Percentiles rank a stretch among this genome's conserved stretches.
Evolutionary conservation across 2,113 vertebrate species (phyloP).

Genomic region (Pelecanoides urinatrix): DNA sequence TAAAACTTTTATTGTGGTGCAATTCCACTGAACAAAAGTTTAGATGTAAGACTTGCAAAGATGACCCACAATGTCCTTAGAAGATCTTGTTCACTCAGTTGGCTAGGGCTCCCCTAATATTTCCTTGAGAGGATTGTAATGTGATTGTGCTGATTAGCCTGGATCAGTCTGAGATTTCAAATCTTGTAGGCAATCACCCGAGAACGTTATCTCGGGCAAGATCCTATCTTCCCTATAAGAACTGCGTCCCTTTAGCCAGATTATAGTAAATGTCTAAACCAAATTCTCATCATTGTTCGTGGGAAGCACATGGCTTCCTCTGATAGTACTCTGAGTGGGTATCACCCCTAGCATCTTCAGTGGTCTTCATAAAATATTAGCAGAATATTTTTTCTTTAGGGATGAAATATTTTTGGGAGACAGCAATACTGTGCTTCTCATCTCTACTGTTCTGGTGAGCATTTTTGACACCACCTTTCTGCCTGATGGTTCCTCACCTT

Average conservation of each 20-base stretch:
- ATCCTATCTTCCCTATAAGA: not conserved
- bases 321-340: not conserved
- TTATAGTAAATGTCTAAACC: not conserved
- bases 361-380: not conserved
- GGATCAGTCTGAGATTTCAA: not conserved
- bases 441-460: not conserved
- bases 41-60: not conserved
- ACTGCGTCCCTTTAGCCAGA: not conserved
- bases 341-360: not conserved
- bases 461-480: not conserved
- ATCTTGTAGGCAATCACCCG: not conserved
- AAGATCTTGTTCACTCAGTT: not conserved
- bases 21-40: not conserved
- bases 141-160: not conserved
- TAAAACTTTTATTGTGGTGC: not conserved
- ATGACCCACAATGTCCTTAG: not conserved
- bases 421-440: not conserved
- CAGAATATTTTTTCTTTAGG: not conserved
- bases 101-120: not conserved
- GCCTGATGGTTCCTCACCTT: not conserved
- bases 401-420: not conserved
- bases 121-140: not conserved
- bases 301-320: not conserved
- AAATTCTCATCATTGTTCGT: not conserved
- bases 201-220: not conserved